phyloP scores from a whole-genome alignment of 2,797 vertebrate species.

The Rhinatrema bivittatum region DNA sequence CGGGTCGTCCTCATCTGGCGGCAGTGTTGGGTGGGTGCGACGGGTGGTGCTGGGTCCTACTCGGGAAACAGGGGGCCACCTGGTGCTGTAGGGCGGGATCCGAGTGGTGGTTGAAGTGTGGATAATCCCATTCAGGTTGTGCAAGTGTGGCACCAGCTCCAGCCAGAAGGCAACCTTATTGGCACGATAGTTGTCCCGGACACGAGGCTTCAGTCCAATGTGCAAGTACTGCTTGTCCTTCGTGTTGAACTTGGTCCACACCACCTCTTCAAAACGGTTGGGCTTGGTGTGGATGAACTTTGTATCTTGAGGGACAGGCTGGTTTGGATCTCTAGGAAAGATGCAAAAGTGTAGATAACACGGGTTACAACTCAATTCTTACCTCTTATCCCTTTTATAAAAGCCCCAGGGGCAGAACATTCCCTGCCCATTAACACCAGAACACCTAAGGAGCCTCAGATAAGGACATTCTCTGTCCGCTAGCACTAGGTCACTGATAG shows the following conservation, averaged over 20 bases:
- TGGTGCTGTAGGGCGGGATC: constrained; percentile 53
- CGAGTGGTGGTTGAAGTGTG: constrained; percentile 67
- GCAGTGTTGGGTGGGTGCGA: constrained; percentile 65
- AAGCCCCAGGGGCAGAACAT: no score
- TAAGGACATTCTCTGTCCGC: no score
- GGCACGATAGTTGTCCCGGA: constrained; percentile 85
- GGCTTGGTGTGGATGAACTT: constrained; percentile 95
- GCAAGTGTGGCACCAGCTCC: constrained; percentile 85
- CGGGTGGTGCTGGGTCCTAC: constrained; percentile 60
- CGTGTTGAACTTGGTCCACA: constrained; percentile 92
- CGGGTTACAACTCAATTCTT: not conserved
- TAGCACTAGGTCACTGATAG: no score
- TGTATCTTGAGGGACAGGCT: constrained; percentile 88
- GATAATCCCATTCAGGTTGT: constrained; percentile 71
- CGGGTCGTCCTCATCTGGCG: constrained; percentile 53
- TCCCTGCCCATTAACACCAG: no score
- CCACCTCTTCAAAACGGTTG: constrained; percentile 91
- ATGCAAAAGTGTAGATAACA: not conserved
- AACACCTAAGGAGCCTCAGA: no score
- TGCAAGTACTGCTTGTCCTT: constrained; percentile 93
- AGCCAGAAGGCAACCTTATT: constrained; percentile 95
- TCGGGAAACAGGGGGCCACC: constrained; percentile 46
- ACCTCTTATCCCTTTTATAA: no score
- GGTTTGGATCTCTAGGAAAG: constrained; percentile 73
- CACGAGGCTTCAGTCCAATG: constrained; percentile 84